Evolutionary conservation across 2,113 vertebrate genomes (phyloP), one percentile per base, ranked within the genome.

Genomic region (Myrmecophaga tridactyla): DNA sequence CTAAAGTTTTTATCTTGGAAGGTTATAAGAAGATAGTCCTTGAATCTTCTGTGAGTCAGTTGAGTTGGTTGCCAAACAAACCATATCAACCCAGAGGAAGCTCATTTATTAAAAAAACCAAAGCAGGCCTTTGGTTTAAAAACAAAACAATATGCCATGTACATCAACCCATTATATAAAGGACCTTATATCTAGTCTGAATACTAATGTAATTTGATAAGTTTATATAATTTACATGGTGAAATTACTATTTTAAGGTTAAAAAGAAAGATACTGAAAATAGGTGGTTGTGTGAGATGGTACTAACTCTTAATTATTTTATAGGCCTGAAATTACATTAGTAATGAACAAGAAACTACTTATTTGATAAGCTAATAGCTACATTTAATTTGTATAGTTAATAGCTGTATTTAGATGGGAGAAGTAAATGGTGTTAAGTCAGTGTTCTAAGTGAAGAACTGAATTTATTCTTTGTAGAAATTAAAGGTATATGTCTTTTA

Each of bases 301-400:
- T 81, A 72, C 43, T 12, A 69, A 75, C 51, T 90, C 27, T 83
- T 83, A 89, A 77, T 96, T 89, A 82, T 90, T 94, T 93, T 77
- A 77, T 76, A 53, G 82, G 34, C 70, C 89, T 76, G 43, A 91
- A 94, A 60, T 90, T 46, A 80, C 53, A 73, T 73, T n/a, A 93
- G 46, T 89, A 85, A 58, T 85, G 23, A 62, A 51, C 72, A 91
- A 67, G 36, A 76, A 82, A 75, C 63, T 83, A 63, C 48, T 95
- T 82, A 86, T 85, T 94, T 97, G 53, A 31, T 62, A 94, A 90
- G 21, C 82, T 93, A 69, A 89, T 84, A 80, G 18, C 4, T 87
- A 2, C 69, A 73, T 91, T 96, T 85, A 90, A 72, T 96, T 96
- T 94, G 62, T 67, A 78, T 86, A 81, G 60, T 85, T 89, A 86